These are phyloP conservation scores for Saturnia pavonia DNA, from an alignment of 2,888 invertebrate species.

Conservation along the genomic window DNA sequence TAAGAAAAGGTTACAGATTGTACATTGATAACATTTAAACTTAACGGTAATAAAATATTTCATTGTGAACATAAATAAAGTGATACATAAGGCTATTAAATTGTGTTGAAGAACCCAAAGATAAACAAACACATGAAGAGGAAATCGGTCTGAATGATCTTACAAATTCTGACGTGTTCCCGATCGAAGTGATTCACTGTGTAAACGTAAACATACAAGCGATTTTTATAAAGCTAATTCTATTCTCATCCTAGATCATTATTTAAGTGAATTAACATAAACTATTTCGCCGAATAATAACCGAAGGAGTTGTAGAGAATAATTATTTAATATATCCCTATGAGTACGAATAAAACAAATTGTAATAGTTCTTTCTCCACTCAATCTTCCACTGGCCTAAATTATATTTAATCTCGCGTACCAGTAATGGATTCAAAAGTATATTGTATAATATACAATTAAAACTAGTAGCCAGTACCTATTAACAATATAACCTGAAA, in stretches of 20 bases:
- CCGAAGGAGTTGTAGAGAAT: neutral
- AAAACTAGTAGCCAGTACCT: neutral
- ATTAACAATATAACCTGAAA: too few species aligned
- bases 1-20: too few species aligned
- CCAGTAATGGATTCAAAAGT: neutral
- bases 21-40: neutral
- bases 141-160: conserved; percentile 4
- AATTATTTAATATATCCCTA: neutral
- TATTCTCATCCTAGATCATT: conserved; percentile 1
- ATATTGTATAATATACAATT: neutral
- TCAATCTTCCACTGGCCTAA: neutral
- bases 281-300: neutral
- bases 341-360: too few species aligned
- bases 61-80: neutral
- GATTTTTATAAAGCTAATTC: conserved; percentile 12
- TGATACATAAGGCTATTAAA: neutral
- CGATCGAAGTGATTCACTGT: conserved; percentile 10
- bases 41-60: neutral
- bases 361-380: neutral
- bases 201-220: conserved; percentile 9
- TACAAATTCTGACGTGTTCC: conserved; percentile 5
- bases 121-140: conserved; percentile 3
- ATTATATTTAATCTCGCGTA: neutral
- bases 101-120: neutral
- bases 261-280: conserved; percentile 9